Evolutionary conservation across 2,797 vertebrate genomes (phyloP), one percentile per base, ranked within the genome.

Genomic region (Thripadectes ignobilis): DNA sequence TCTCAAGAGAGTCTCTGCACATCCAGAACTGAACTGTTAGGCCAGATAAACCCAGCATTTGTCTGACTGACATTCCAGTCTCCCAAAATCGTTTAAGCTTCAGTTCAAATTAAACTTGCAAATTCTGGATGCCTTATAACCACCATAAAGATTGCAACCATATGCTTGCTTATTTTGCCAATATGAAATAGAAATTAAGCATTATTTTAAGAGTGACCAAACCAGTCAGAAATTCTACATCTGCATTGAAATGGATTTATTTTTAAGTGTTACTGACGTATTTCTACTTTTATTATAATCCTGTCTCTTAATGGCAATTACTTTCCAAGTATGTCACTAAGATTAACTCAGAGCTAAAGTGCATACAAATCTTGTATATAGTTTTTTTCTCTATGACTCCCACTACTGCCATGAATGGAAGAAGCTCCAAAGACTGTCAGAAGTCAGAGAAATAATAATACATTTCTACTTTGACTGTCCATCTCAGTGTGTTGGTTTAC

Each of bases 161-260:
- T 93, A 94, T 96, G 95, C 73, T 96, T 90, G 62, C 85, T 93
- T 89, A 67, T 81, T 94, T 95, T 84, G 92, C 94, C 93, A 95
- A 58, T 68, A 89, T 85, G 78, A 71, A 86, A 92, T 80, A 88
- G 65, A 90, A 91, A 94, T 92, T 49, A 94, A 63, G n/a, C 48
- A 45, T 66, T 95, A 63, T 86, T 89, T 62, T 62, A 58, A 77
- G 81, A 92, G 79, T 96, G 89, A 93, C 84, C 91, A 78, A 93
- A 39, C 36, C 84, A 78, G 78, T 58, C 86, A 95, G 84, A 90
- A 89, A 85, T 72, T 71, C 67, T 72, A 62, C 92, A 75, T 96
- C 63, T 92, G 87, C 87, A 81, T 82, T 57, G 63, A 90, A 90
- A 78, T 1, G 22, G 57, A 88, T 86, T 58, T 62, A 63, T 63